Base-by-base conservation (phyloP, 2,888 invertebrate genomes). In the Eutolmus rufibarbis region DNA sequence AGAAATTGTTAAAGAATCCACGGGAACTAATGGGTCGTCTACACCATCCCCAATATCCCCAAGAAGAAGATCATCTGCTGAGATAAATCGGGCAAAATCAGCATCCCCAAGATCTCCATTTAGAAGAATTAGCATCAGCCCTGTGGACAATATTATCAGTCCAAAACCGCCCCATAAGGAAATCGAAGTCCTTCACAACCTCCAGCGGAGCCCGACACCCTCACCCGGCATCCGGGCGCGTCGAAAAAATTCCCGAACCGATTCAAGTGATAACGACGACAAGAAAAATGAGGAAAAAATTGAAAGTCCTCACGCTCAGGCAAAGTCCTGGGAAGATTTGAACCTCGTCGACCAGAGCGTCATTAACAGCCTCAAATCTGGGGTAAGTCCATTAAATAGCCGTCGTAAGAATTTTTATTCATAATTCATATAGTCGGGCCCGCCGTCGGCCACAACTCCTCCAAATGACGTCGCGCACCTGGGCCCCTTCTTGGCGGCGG, bases 101-200 rank as follows among this genome's bases (percentile, higher is more conserved):
- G 87, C 89, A 1, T 91, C 91, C 2, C 91, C 92, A 0, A 90
- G 89, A 2, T 91, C 91, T 3, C 91, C 91, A 0, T 90, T 90
- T 57, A 90, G 91, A 51, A 81, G 77, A 28, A 90, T 90, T n/a
- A 91, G 90, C 85, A 90, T 91, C 16, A 92, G 94, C 90, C 94
- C 94, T 5, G 93, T 93, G 23, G 94, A 94, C 81, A 91, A 92
- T 23, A 91, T 90, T 57, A 90, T 92, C 37, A 93, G 93, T 89
- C 94, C 93, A 16, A 91, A 91, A 88, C 91, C 92, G 1, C 89
- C 92, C 7, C 96, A 96, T 89, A 94, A 95, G 89, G 94, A 95
- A 91, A 94, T 96, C 40, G 95, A 96, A 90, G 94, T 96, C 9
- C 92, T 96, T 46, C 95, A 96, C 90, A 96, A 96, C 90, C 91